Evolutionary conservation across 2,113 vertebrate genomes (phyloP), one percentile per base, ranked within the genome.

Genomic region (Climacteris rufus): DNA sequence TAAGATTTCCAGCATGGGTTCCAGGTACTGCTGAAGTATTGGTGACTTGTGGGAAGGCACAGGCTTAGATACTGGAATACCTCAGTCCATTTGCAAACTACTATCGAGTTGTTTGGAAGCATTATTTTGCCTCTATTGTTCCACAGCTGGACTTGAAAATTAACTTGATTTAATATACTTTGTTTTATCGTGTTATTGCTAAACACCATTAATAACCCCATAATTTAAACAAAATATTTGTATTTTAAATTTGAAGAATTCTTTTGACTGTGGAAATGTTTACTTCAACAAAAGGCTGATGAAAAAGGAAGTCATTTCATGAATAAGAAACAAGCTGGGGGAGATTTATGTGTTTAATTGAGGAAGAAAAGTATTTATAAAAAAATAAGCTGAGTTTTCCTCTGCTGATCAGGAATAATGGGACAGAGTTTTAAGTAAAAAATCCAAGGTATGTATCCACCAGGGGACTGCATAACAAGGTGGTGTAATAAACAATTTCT

Each of bases 401-500:
- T 91, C 78, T 90, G 59, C 66, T 30, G 52, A 79, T 61, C 80
- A 91, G 88, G 71, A 97, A 95, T 61, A 95, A 84, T 24, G 33
- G 35, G 25, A 4, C 27, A 93, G 74, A 78, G 53, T 93, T 95
- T 92, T 10, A 86, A 88, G 88, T 92, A 95, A 95, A 96, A 97
- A 97, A 95, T 95, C 68, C 75, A 93, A 88, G 56, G 72, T 91
- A 94, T 50, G n/a, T 69, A 80, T 92, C 70, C 61, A 91, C 88
- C 72, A 87, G 49, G 94, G 84, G 87, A 96, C 85, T 95, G 24
- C 72, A 49, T 94, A 90, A 91, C 93, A 96, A 95, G 87, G 63
- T 69, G 35, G 89, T 95, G 69, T 87, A 96, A 97, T 96, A 97
- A 97, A 97, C 96, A 97, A 33, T 94, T 96, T 95, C 87, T 97